Conservation (phyloP, 1,140 invertebrate species). For the Medauroidea extradentata region DNA sequence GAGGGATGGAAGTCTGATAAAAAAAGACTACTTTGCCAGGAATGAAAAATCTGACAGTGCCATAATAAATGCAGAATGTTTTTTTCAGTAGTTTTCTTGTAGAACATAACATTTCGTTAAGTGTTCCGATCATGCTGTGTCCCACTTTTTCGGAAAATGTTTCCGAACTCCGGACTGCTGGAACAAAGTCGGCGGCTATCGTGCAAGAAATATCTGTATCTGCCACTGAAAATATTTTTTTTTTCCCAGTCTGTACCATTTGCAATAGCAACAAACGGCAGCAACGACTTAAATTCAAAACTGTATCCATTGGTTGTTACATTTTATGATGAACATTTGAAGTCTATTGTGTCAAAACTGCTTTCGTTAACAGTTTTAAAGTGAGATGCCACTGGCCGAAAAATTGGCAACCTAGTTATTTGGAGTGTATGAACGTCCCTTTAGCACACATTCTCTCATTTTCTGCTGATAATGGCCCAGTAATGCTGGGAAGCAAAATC, state of each 20-base stretch:
- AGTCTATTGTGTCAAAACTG: too few species aligned
- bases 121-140: not conserved
- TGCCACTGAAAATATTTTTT: not conserved
- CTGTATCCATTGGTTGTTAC: not conserved
- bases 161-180: not conserved
- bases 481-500: not conserved
- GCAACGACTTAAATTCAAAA: not conserved
- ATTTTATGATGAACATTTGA: not conserved
- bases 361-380: too few species aligned
- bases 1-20: too few species aligned
- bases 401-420: not conserved
- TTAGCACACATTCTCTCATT: not conserved
- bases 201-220: not conserved
- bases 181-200: not conserved
- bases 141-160: not conserved
- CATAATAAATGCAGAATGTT: constrained; percentile 1
- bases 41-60: not conserved
- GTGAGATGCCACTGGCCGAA: not conserved
- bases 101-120: not conserved
- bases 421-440: not conserved
- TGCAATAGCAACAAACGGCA: not conserved
- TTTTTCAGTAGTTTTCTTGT: not conserved
- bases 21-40: not conserved
- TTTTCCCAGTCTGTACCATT: not conserved
- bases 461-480: not conserved